phyloP scores from a whole-genome alignment of 2,113 vertebrate species.

The Uropsilus gracilis region DNA sequence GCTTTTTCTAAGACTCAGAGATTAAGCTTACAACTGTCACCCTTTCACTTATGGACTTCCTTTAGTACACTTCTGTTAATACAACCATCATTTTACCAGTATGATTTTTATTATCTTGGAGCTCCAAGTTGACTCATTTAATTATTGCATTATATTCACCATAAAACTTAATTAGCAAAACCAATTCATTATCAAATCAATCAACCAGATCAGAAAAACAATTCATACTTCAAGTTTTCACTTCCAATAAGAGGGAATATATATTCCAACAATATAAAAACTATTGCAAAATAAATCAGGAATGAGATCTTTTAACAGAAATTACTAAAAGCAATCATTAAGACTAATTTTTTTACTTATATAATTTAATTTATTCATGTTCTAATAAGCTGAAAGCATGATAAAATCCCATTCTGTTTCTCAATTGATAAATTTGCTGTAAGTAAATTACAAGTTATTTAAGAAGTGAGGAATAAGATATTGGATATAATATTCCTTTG shows the following conservation, averaged over 20 bases:
- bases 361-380: neutral
- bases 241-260: neutral
- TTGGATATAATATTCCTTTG: neutral
- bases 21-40: neutral
- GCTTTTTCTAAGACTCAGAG: neutral
- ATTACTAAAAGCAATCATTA: constrained; percentile 9
- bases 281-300: neutral
- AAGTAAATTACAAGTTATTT: constrained; percentile 10
- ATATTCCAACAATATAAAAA: constrained; percentile 37
- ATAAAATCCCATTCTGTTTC: constrained; percentile 25
- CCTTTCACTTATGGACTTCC: neutral
- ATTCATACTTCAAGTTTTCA: neutral
- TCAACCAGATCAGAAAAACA: neutral
- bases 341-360: neutral
- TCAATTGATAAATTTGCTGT: neutral
- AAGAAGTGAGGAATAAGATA: neutral
- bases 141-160: neutral
- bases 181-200: constrained; percentile 1
- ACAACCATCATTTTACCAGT: neutral
- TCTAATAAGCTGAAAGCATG: constrained; percentile 3
- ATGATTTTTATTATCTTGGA: neutral
- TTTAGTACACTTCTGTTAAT: constrained; percentile 1
- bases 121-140: neutral
- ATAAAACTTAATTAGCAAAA: constrained; percentile 12
- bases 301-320: neutral